Evolutionary conservation across 2,113 vertebrate species (phyloP).

Genomic region (Varanus komodoensis): DNA sequence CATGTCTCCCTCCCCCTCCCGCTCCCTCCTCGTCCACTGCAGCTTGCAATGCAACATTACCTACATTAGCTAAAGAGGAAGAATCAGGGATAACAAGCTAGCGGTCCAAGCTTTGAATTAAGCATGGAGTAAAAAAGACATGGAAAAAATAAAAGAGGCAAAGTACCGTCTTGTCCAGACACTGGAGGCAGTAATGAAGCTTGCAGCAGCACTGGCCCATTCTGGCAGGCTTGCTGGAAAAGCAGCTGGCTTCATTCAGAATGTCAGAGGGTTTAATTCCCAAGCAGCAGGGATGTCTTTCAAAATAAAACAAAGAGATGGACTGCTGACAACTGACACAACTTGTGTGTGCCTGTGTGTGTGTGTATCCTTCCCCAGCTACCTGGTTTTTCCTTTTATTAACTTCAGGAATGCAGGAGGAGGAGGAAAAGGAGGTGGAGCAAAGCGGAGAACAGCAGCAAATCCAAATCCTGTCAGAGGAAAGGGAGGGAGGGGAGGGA

Average conservation of each 20-base stretch:
- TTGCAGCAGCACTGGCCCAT: conserved; percentile 89
- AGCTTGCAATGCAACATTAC: conserved; percentile 21
- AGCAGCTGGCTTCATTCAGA: conserved; percentile 66
- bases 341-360: conserved; percentile 58
- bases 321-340: conserved; percentile 60
- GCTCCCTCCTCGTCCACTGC: conserved; percentile 26
- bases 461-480: conserved; percentile 17
- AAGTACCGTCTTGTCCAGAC: conserved; percentile 88
- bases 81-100: conserved; percentile 11
- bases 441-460: conserved; percentile 18
- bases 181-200: conserved; percentile 77
- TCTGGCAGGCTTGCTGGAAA: conserved; percentile 62
- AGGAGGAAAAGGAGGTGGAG: conserved; percentile 41
- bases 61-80: conserved; percentile 43
- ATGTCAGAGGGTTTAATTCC: conserved; percentile 51
- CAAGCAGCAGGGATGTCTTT: conserved; percentile 28
- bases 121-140: not conserved
- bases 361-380: conserved; percentile 39
- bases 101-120: conserved; percentile 38
- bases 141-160: conserved; percentile 56
- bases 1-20: not conserved
- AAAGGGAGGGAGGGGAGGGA: conserved; percentile 28
- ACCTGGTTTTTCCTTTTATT: conserved; percentile 63
- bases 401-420: conserved; percentile 62
- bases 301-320: not conserved